Base-by-base conservation (phyloP, 2,113 vertebrate species). In the Zeus faber region DNA sequence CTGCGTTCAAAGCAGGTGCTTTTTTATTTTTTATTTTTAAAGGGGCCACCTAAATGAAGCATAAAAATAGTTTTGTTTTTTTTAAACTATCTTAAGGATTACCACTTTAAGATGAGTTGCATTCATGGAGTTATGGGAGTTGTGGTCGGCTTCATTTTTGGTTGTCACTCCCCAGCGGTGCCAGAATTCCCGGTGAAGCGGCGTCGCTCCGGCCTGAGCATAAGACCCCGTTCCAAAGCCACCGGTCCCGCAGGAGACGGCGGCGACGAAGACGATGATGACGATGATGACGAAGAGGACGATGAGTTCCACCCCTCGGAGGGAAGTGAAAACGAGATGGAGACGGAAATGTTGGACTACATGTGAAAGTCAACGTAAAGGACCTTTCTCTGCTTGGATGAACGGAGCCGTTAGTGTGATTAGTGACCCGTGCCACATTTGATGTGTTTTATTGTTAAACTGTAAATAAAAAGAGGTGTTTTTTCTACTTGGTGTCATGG, bases 251-350 rank as follows among this genome's bases (percentile, higher is more conserved):
- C 3, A 2, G 62, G 72, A 8, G 18, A 8, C 17, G 68, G 67
- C 4, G 66, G 54, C 8, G 65, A 57, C 2, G 58, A 54, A 0
- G 71, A 80, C 0, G 70, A 85, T 2, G 74, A 81, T 0, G 91
- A 92, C 1, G 92, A 93, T 0, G 90, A 91, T 0, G 93, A 93
- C 0, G 90, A 93, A 0, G 93, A 92, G 0, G 93, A 93, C 0
- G 95, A 96, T 2, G 95, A 94, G 1, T 97, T 92, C 78, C 93
- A 91, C 63, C 91, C 92, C 0, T 98, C 93, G 0, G 96, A 97
- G 3, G 95, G 92, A 44, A 98, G 96, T 8, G 95, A 98, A 73
- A 99, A 98, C 10, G 96, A 99, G 85, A 98, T 99, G 96, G 96
- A 97, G 82, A 97, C 95, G 0, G 96, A 99, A 79, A 93, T 99